These are phyloP conservation scores for Sarcophaga caerulescens DNA, from an alignment of 2,888 invertebrate species.

Conservation along the genomic window DNA sequence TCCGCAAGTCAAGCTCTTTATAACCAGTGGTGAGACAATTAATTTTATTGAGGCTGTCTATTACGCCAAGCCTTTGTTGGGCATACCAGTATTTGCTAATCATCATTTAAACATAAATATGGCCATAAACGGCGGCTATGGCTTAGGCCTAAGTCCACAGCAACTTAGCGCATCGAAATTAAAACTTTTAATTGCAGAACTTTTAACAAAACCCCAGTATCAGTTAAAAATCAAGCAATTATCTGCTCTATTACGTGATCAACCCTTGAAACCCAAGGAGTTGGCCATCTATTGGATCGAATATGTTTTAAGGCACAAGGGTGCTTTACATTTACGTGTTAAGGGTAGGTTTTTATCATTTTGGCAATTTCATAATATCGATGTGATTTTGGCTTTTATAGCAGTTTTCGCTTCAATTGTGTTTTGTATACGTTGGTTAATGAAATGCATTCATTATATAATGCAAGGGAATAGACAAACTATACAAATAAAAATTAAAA, in stretches of 20 bases:
- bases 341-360: constrained; percentile 70
- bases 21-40: constrained; percentile 83
- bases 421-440: neutral
- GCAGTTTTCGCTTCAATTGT: neutral
- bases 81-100: constrained; percentile 79
- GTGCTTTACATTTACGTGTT: constrained; percentile 74
- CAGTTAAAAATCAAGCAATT: constrained; percentile 69
- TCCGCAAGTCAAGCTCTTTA: constrained; percentile 81
- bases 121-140: constrained; percentile 74
- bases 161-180: constrained; percentile 55
- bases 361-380: constrained; percentile 72
- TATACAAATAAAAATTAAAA: neutral
- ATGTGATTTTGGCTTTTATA: constrained; percentile 56
- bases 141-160: constrained; percentile 69
- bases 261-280: constrained; percentile 75
- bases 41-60: constrained; percentile 81
- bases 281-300: constrained; percentile 79
- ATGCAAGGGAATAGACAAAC: neutral
- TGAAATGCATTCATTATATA: neutral
- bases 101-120: constrained; percentile 77
- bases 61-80: constrained; percentile 80
- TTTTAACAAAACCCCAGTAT: constrained; percentile 72
- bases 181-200: constrained; percentile 65
- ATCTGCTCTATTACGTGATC: constrained; percentile 75
- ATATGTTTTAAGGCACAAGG: constrained; percentile 76